A percentile compares a stretch with the other conserved stretches of the same genome.
These are phyloP conservation scores for Microcebus murinus DNA, from an alignment of 2,113 vertebrate genomes.

Conservation along the genomic window DNA sequence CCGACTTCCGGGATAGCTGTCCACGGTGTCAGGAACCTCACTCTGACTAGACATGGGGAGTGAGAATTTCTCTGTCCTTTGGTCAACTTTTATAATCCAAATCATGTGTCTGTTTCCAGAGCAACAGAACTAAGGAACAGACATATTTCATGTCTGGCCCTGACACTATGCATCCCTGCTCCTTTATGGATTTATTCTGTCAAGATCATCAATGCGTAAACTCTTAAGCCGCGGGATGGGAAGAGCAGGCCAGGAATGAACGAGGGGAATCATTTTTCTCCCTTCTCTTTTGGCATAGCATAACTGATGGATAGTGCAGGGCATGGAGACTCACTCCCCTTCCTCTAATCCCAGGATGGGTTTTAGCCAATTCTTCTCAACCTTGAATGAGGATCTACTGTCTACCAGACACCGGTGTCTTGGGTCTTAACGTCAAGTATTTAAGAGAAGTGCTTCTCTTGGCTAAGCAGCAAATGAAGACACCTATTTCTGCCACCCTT, in stretches of 20 bases:
- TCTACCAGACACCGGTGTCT: neutral
- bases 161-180: neutral
- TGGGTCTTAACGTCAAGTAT: neutral
- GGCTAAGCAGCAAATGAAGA: neutral
- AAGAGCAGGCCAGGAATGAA: neutral
- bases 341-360: neutral
- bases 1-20: neutral
- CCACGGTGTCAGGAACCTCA: neutral
- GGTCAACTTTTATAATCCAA: neutral
- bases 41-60: neutral
- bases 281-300: neutral
- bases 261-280: neutral
- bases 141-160: neutral
- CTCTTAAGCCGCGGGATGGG: neutral
- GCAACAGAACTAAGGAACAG: neutral
- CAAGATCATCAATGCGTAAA: neutral
- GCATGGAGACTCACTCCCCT: neutral
- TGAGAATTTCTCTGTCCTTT: neutral
- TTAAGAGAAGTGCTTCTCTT: neutral
- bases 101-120: neutral
- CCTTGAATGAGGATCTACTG: neutral
- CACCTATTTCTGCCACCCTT: neutral
- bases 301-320: constrained; percentile 63
- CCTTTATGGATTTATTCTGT: constrained; percentile 22
- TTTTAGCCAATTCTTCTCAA: constrained; percentile 25